Evolutionary conservation across 2,888 invertebrate species (phyloP), one percentile per base, ranked within the genome.

Genomic region (Dendrolimus pini): DNA sequence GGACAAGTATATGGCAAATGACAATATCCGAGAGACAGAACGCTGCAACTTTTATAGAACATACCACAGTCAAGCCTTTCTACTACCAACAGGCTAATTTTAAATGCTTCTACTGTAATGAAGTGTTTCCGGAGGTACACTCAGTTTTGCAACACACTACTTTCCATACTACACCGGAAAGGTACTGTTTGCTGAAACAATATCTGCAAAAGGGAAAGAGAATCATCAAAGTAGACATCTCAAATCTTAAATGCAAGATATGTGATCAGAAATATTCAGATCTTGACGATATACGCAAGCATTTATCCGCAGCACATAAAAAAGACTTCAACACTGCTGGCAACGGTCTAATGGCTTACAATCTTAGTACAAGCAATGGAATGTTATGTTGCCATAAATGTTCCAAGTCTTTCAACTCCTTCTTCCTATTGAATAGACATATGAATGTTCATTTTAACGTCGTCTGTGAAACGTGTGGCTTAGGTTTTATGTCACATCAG

Each of bases 1-100:
- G 80, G 59, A 85, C 87, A 52, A 89, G 88, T 69, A 70, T 87
- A 54, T 90, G 89, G 89, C 88, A 89, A 82, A 86, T 89, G 89
- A 89, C 89, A 1, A 77, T 83, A 69, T 82, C 84, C 41, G 89
- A 89, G 67, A 70, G 89, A 55, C 80, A 86, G 65, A 89, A 89
- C 64, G 89, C 89, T 9, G 89, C 89, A 0, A 84, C 83, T 0
- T 86, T 89, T 65, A 65, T 90, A 41, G 85, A 89, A 63, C 71
- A 63, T 65, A 88, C 89, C 0, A 85, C 85, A 1, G 73, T 86
- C 62, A 84, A 78, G 62, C 89, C 89, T 0, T 90, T 90, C 65
- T 83, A 80, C 72, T 89, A 87, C 60, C 86, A 88, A 54, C 88
- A 89, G 68, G 89, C 87, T 0, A 89, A 84, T 69, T 90, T 85